Base-by-base conservation (phyloP, 2,797 vertebrate species). In the Mycteria americana region DNA sequence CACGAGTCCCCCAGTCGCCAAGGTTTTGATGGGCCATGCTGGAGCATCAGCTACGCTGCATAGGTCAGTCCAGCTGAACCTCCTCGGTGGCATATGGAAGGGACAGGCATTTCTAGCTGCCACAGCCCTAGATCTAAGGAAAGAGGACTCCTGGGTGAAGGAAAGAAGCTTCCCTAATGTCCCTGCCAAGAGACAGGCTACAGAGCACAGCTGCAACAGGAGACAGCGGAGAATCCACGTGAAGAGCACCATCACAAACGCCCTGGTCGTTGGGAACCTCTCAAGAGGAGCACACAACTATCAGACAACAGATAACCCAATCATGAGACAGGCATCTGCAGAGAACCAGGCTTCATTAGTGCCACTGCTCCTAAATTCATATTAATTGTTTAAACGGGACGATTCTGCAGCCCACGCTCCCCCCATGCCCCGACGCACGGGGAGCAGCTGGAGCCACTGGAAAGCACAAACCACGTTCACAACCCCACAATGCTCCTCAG, bases 1-100 rank as follows among this genome's bases (percentile, higher is more conserved):
- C 8, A 4, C 0, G 0, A 19, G 16, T 7, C 9, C 39, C 30
- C 22, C 68, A 46, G 45, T 3, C 4, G 3, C 10, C 2, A 0
- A 50, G 27, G 18, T 28, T 3, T 68, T 51, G 89, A 41, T 0
- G 0, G 8, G 21, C 3, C 41, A 4, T 4, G 37, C 43, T 69
- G 57, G 16, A 60, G 45, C 74, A 59, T 5, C 62, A 74, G 35
- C 64, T 11, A 7, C 3, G 2, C 41, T 6, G 28, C 7, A 35
- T 53, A 16, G 24, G 4, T n/a, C 64, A 13, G 6, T 5, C 43
- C 73, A 67, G 65, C 31, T 12, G 53, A 19, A 33, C 23, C 69
- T 86, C n/a, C n/a, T 3, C 7, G 46, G 69, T 28, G 39, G 8
- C 63, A 89, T 22, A 6, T 0, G 14, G 73, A 33, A 68, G 56